phyloP scores from a whole-genome alignment of 2,888 invertebrate species.

The Chrysolina haemoptera region DNA sequence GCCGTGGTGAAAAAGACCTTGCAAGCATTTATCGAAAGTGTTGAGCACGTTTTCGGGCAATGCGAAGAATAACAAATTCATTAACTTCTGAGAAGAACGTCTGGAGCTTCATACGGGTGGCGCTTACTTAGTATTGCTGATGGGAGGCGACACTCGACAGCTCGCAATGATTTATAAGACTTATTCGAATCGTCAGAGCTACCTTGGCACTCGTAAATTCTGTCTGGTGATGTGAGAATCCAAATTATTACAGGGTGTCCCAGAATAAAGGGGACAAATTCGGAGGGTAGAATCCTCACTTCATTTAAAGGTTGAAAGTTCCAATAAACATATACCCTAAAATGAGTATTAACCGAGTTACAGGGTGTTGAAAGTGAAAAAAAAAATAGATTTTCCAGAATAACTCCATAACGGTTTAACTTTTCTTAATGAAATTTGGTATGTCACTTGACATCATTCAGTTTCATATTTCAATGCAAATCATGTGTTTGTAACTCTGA shows the following conservation, averaged over 20 bases:
- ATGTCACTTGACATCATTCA: no score
- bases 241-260: not conserved
- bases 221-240: slow-evolving; percentile 10
- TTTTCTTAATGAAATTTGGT: no score
- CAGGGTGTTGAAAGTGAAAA: no score
- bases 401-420: no score
- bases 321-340: no score
- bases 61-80: slow-evolving; percentile 51
- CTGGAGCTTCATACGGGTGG: slow-evolving; percentile 51
- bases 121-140: slow-evolving; percentile 55
- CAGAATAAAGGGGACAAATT: no score
- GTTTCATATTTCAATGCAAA: no score
- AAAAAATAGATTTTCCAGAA: no score
- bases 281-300: no score
- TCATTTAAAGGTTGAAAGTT: no score
- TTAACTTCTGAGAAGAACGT: slow-evolving; percentile 54
- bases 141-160: slow-evolving; percentile 47
- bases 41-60: slow-evolving; percentile 48
- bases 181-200: slow-evolving; percentile 28
- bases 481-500: no score
- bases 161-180: slow-evolving; percentile 29
- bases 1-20: slow-evolving; percentile 40
- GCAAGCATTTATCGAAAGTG: slow-evolving; percentile 41
- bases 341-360: no score
- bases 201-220: slow-evolving; percentile 23